A percentile compares a stretch with the other conserved stretches of the same genome.
Evolutionary conservation across 2,113 vertebrate species (phyloP).

Genomic region (Phycodurus eques): DNA sequence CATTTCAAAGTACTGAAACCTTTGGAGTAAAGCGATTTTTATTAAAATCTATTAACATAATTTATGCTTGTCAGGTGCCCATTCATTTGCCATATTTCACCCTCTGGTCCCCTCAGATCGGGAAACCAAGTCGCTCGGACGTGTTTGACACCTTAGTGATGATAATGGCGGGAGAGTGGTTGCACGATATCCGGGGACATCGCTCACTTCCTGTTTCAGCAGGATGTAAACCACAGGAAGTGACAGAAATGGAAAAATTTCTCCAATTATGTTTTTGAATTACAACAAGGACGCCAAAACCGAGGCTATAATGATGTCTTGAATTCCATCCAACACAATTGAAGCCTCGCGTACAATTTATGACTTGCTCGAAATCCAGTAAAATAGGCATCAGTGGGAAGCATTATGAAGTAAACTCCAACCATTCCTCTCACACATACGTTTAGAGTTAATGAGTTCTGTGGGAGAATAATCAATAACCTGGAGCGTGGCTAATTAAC

Average conservation of each 20-base stretch:
- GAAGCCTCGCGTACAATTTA: neutral
- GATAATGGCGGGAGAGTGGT: conserved; percentile 37
- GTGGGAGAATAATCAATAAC: conserved; percentile 63
- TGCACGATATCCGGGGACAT: conserved; percentile 25
- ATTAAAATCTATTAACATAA: conserved; percentile 78
- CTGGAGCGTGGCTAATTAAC: conserved; percentile 65
- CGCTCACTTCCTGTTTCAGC: conserved; percentile 30
- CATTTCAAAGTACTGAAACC: conserved; percentile 76
- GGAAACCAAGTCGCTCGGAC: conserved; percentile 24
- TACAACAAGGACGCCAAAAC: neutral
- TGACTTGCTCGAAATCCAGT: neutral
- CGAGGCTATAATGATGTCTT: neutral
- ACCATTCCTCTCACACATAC: conserved; percentile 20
- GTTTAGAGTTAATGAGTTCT: conserved; percentile 45
- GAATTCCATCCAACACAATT: neutral
- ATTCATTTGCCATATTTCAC: conserved; percentile 56
- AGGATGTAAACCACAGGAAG: conserved; percentile 16
- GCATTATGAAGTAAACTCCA: conserved; percentile 21
- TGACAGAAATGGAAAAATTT: conserved; percentile 10
- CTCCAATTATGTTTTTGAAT: neutral
- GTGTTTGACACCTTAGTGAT: conserved; percentile 22
- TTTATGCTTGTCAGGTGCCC: conserved; percentile 73
- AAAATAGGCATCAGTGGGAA: neutral
- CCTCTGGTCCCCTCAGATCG: conserved; percentile 22
- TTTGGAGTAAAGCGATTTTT: conserved; percentile 80